Evolutionary conservation across 2,113 vertebrate genomes (phyloP).

Genomic region (Regulus satrapa): DNA sequence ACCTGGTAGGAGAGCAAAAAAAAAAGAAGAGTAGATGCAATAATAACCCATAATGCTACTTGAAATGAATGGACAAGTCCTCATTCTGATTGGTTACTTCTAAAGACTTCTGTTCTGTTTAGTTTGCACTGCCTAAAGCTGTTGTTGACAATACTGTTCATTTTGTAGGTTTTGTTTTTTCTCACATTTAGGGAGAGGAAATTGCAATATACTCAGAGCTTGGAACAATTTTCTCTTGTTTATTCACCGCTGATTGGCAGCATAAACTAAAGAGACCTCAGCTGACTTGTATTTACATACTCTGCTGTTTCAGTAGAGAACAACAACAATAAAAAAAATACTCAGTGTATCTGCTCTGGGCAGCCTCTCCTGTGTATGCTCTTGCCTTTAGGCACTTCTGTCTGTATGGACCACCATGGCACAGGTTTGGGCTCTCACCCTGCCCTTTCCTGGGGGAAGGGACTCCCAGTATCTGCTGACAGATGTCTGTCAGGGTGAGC

Average conservation of each 20-base stretch:
- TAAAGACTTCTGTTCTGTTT: neutral
- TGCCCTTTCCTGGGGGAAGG: neutral
- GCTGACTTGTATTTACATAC: neutral
- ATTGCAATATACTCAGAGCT: neutral
- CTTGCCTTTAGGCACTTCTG: neutral
- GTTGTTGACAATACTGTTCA: neutral
- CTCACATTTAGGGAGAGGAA: neutral
- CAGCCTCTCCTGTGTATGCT: neutral
- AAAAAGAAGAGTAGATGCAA: neutral
- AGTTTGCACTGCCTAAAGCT: neutral
- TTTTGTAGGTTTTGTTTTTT: neutral
- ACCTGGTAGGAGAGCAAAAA: neutral
- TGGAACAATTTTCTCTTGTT: neutral
- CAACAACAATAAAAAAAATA: too few species aligned
- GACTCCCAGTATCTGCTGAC: neutral
- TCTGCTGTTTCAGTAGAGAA: neutral
- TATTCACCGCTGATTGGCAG: neutral
- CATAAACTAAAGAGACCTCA: neutral
- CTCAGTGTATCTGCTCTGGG: neutral
- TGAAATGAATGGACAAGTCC: neutral
- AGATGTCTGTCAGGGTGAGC: accelerated
- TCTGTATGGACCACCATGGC: neutral
- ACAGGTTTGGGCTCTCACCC: neutral
- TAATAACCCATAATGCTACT: neutral
- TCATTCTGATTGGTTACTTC: neutral